Conservation (phyloP, 2,113 vertebrate species). For the Terrapene triunguis region DNA sequence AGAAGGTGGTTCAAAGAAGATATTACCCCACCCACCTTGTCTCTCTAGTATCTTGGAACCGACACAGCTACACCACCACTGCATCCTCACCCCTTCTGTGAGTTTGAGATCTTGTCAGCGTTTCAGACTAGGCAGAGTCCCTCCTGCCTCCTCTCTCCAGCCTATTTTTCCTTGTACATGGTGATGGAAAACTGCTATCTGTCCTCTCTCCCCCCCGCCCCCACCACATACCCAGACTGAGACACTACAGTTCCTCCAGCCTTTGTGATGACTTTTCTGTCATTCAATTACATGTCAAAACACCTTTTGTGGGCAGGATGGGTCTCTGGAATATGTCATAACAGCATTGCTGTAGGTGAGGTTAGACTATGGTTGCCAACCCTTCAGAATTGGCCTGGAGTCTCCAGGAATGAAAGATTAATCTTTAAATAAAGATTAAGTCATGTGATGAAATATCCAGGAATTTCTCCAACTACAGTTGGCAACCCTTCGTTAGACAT, state of each 20-base stretch:
- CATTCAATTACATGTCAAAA: neutral
- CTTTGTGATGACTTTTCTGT: neutral
- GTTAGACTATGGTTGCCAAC: neutral
- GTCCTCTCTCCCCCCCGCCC: too few relatives aligned
- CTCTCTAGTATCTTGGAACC: neutral
- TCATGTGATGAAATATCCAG: too few relatives aligned
- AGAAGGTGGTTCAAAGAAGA: neutral
- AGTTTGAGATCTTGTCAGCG: neutral
- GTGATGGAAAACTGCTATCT: neutral
- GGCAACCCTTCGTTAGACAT: neutral
- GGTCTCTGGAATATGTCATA: neutral
- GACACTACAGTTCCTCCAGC: neutral
- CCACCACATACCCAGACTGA: neutral
- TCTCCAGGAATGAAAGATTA: too few relatives aligned
- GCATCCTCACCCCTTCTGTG: neutral
- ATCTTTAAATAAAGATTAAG: too few relatives aligned
- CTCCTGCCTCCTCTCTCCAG: neutral
- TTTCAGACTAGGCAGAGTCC: neutral
- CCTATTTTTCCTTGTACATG: neutral
- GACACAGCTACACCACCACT: neutral
- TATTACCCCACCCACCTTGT: neutral
- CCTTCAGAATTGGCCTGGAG: too few relatives aligned
- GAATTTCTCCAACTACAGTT: too few relatives aligned
- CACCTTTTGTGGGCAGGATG: neutral
- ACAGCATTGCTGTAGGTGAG: neutral